These are phyloP conservation scores for Drosophila atroscutellata DNA, from an alignment of 2,888 invertebrate genomes.

Conservation along the genomic window DNA sequence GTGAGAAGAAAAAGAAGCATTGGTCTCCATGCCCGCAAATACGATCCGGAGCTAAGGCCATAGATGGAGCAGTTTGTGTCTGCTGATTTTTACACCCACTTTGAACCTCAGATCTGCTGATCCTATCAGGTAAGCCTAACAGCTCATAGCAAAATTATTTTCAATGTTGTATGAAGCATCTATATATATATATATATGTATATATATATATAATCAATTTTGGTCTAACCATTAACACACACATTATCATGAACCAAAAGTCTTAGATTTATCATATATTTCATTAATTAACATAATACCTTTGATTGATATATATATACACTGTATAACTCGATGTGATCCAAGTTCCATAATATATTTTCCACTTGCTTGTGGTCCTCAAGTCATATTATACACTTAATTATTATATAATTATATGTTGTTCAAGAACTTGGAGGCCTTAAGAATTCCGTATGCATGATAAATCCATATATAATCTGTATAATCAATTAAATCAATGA, in stretches of 20 bases:
- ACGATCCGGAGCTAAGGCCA: not conserved
- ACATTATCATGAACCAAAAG: not conserved
- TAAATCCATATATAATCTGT: not conserved
- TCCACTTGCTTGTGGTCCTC: not conserved
- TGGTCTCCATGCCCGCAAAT: not conserved
- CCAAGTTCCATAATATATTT: not conserved
- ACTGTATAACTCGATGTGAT: too few species aligned
- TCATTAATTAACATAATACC: not conserved
- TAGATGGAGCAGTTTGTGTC: not conserved
- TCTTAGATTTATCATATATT: not conserved
- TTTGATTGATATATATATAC: not conserved
- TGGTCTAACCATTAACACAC: not conserved
- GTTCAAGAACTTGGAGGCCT: not conserved
- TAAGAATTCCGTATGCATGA: not conserved
- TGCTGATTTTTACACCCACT: not conserved
- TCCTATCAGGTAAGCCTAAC: not conserved
- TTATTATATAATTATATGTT: not conserved
- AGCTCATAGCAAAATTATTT: not conserved
- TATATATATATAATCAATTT: not conserved
- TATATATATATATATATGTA: not conserved
- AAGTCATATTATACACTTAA: not conserved
- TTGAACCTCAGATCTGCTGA: not conserved
- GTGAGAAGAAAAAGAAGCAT: not conserved
- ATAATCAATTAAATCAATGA: not conserved
- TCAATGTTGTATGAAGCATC: not conserved